Base-by-base conservation (phyloP, 1,140 invertebrate genomes). In the Cyclina sinensis region DNA sequence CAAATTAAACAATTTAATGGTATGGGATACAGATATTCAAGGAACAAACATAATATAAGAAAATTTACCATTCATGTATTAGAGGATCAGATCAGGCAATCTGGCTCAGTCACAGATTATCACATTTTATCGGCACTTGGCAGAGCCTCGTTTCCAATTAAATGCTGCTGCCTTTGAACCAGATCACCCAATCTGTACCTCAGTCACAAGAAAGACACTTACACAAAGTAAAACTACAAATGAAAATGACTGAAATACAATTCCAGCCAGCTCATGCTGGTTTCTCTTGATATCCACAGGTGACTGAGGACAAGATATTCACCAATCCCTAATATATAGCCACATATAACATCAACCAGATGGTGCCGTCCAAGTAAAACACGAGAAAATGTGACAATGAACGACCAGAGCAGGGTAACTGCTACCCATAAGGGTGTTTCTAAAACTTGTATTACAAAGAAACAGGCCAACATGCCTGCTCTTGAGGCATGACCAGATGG, bases 401-500 rank as follows among this genome's bases (percentile, higher is more conserved):
- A 93, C 7, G 97, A 96, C 98, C 98, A 99, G 0, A 97, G 96
- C 4, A 97, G 91, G 12, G 98, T 86, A 0, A 97, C 96, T 16
- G 94, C 46, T 18, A 57, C 59, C 54, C 48, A 65, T 54, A 83
- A 68, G 21, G 73, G 73, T 92, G 68, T 90, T 57, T 80, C 79
- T 27, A 92, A 68, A 21, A 92, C 80, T 39, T 87, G 91, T 12
- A 91, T 43, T 4, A 91, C 65, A 37, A 95, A 89, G 81, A 95
- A 97, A 68, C 97, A 97, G 0, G 97, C 96, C 21, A 99, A 95
- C 93, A 98, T 97, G 16, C 97, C 96, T 14, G 98, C 97, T 92
- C 99, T 96, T n/a, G 98, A 98, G 1, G 98, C 97, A 96, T 99
- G 99, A 0, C 99, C 99, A 0, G 99, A 99, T 37, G 99, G 99